phyloP scores from a whole-genome alignment of 2,888 invertebrate genomes.

The Aphodius granarius region DNA sequence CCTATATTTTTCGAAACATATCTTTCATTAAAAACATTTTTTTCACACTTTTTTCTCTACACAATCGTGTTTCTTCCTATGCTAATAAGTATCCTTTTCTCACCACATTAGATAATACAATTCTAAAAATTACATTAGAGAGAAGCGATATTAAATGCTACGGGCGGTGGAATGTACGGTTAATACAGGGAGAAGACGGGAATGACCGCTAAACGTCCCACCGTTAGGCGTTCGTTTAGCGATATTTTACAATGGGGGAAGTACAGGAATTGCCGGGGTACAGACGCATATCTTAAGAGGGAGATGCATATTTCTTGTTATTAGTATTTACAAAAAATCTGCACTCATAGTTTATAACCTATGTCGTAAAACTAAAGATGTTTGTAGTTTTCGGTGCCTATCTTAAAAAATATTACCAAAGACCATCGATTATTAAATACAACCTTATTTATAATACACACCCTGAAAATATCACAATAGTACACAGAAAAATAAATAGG shows the following conservation, averaged over 20 bases:
- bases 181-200: neutral
- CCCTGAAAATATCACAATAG: neutral
- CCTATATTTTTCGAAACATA: constrained; percentile 29
- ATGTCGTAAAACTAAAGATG: neutral
- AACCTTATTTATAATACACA: neutral
- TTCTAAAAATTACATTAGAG: neutral
- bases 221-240: neutral
- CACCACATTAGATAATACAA: constrained; percentile 11
- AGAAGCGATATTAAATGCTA: neutral
- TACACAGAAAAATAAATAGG: neutral
- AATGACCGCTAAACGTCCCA: neutral
- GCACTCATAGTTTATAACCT: neutral
- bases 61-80: constrained; percentile 9
- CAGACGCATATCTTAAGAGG: neutral
- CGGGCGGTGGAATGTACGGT: neutral
- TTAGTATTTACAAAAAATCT: neutral
- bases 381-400: neutral
- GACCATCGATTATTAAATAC: too few species aligned
- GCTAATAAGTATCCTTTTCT: constrained; percentile 8
- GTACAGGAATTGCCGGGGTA: neutral
- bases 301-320: neutral
- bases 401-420: too few species aligned
- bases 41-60: constrained; percentile 7
- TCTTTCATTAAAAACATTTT: constrained; percentile 24
- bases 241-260: neutral